Evolutionary conservation across 2,113 vertebrate genomes (phyloP).

Genomic region (Callorhinus ursinus): DNA sequence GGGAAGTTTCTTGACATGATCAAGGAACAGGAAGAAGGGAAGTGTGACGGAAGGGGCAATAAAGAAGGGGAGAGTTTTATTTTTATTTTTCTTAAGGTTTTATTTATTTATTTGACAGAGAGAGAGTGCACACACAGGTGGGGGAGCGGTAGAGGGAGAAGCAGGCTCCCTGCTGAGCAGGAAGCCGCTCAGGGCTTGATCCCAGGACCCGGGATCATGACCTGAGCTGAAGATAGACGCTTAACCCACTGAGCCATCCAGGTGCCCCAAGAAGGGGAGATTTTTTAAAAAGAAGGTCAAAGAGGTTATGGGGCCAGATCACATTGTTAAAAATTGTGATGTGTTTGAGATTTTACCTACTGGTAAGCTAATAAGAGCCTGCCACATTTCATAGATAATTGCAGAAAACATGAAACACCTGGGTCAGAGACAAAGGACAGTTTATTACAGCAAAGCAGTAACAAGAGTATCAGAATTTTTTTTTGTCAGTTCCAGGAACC

Average conservation of each 20-base stretch:
- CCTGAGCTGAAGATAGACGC: too few relatives aligned
- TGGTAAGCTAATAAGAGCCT: not conserved
- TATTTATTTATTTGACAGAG: too few relatives aligned
- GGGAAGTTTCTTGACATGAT: not conserved
- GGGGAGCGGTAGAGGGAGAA: too few relatives aligned
- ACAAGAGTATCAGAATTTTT: not conserved
- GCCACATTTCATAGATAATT: not conserved
- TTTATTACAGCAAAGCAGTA: not conserved
- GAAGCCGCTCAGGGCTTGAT: too few relatives aligned
- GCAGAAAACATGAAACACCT: not conserved
- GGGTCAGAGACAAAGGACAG: not conserved
- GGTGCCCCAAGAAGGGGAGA: not conserved
- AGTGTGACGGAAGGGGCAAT: not conserved
- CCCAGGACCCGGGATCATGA: too few relatives aligned
- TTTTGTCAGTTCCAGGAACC: not conserved
- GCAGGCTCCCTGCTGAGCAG: too few relatives aligned
- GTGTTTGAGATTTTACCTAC: not conserved
- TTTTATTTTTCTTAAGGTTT: too few relatives aligned
- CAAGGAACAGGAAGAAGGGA: not conserved
- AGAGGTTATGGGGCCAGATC: not conserved
- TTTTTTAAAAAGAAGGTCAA: not conserved
- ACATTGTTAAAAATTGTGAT: not conserved
- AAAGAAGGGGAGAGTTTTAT: not conserved
- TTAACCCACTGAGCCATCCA: too few relatives aligned
- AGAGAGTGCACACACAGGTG: too few relatives aligned